Percentiles rank a stretch among this genome's conserved stretches.
Evolutionary conservation across 2,888 invertebrate species (phyloP).

Genomic region (Heliconius sara): DNA sequence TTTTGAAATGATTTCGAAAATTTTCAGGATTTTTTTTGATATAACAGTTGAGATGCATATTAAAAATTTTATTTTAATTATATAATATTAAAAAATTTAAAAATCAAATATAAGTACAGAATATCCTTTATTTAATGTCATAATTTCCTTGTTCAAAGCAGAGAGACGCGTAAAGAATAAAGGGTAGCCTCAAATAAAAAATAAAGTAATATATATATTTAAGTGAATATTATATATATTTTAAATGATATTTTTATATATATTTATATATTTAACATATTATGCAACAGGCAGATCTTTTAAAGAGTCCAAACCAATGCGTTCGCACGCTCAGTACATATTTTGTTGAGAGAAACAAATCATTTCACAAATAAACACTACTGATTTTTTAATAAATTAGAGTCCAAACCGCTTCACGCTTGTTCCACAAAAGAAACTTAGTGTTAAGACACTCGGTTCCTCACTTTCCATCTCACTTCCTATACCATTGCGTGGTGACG

Average conservation of each 20-base stretch:
- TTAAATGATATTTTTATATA: neutral
- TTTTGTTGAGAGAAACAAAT: conserved; percentile 3
- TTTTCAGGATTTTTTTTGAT: neutral
- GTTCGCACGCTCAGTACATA: conserved; percentile 19
- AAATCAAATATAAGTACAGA: too few species aligned
- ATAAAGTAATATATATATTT: neutral
- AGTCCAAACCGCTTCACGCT: too few species aligned
- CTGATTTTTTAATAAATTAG: neutral
- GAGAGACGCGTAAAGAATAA: neutral
- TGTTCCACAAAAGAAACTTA: neutral
- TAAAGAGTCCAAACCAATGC: neutral
- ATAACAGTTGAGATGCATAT: too few species aligned
- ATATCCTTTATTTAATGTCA: too few species aligned
- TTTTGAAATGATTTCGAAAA: neutral
- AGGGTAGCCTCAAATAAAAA: neutral
- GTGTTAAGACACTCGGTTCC: neutral
- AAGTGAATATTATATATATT: neutral
- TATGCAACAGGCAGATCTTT: neutral
- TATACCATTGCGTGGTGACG: neutral
- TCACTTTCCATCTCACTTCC: neutral
- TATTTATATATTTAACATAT: neutral
- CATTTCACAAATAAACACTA: conserved; percentile 4
- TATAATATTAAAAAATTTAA: too few species aligned
- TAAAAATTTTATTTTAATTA: too few species aligned
- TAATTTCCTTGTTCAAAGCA: neutral